phyloP scores from a whole-genome alignment of 2,797 vertebrate genomes.

The Chelidonichthys spinosus region DNA sequence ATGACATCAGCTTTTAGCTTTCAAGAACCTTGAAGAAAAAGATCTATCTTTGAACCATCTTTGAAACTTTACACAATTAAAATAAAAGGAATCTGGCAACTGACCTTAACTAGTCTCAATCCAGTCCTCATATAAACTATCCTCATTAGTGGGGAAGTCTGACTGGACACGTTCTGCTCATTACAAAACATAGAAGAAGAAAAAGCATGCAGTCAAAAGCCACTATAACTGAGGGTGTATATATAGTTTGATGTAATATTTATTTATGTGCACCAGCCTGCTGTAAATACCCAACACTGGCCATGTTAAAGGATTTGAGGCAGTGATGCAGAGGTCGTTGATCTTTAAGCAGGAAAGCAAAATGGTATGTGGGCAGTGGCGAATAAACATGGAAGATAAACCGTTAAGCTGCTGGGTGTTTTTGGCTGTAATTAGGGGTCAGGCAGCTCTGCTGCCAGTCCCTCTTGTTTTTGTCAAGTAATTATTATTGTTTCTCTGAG shows the following conservation, averaged over 20 bases:
- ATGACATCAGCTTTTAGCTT: neutral
- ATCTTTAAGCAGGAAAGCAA: constrained; percentile 1
- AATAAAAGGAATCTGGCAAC: neutral
- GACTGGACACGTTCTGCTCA: constrained; percentile 19
- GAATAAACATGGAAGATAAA: neutral
- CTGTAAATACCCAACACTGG: neutral
- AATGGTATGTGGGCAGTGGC: neutral
- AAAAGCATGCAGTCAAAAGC: constrained; percentile 13
- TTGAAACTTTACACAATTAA: constrained; percentile 10
- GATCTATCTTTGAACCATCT: too few relatives aligned
- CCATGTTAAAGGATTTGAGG: constrained; percentile 8
- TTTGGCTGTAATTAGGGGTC: neutral
- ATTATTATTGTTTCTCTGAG: neutral
- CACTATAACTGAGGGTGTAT: constrained; percentile 15
- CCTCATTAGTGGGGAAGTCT: constrained; percentile 28
- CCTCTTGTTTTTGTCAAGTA: neutral
- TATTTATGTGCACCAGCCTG: neutral
- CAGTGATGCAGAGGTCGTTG: neutral
- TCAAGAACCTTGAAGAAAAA: neutral
- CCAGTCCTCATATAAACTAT: constrained; percentile 11
- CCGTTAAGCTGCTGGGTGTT: neutral
- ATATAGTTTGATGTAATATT: neutral
- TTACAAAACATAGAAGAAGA: neutral
- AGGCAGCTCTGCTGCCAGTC: neutral
- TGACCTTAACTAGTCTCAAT: constrained; percentile 10